Evolutionary conservation across 2,113 vertebrate species (phyloP), one percentile per base, ranked within the genome.

Genomic region (Xiphias gladius): DNA sequence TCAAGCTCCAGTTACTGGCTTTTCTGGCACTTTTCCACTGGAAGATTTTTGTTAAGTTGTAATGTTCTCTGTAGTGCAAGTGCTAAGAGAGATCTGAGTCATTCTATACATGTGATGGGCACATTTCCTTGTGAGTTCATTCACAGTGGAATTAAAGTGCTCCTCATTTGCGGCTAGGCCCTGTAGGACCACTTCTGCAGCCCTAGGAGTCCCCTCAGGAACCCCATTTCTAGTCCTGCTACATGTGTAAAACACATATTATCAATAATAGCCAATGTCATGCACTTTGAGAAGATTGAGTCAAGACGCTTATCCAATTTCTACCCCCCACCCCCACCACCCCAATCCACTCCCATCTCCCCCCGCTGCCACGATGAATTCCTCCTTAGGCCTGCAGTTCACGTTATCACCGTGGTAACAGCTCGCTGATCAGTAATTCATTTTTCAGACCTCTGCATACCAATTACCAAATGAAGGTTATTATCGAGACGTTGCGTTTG

Each of bases 371-470:
- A 3, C 78, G 72, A 80, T 68, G 69, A 89, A 91, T 91, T 83
- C 88, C 93, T 95, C 82, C 95, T 96, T 92, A 83, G 59, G 90
- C 86, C 86, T 95, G 90, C 93, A 72, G 82, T 91, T 95, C 96
- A 95, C 80, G 63, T 95, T 95, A 95, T 88, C 80, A 32, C 93
- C 88, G 90, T 86, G 90, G 96, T 93, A 96, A 92, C 95, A 96
- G 92, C 94, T 96, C 95, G 92, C 92, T 96, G 94, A 96, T 95
- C 95, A 95, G 94, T 95, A 95, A 96, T 96, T 96, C 95, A 94
- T 94, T 96, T 97, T 82, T 94, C 86, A 95, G 93, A 91, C 90
- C 94, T 94, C 87, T 94, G 90, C 90, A 94, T 95, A 94, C 88
- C 93, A 96, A 95, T 97, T 96, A 96, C 94, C 94, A 96, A 87